Percentiles rank a stretch among this genome's conserved stretches.
These are phyloP conservation scores for Hemistola chrysoprasaria DNA, from an alignment of 2,888 invertebrate species.

Conservation along the genomic window DNA sequence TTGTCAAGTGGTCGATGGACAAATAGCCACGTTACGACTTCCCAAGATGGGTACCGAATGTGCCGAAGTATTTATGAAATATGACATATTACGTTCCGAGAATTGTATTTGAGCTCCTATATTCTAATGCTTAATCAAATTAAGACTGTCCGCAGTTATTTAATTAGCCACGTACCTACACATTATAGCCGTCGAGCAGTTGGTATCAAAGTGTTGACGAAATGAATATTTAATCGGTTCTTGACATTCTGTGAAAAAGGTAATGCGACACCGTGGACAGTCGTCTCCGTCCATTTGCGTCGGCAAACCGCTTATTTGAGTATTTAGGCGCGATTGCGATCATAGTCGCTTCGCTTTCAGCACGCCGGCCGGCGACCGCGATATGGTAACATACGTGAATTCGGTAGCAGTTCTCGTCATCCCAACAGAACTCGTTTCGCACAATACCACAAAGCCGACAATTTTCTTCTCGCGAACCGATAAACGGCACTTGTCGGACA, in stretches of 20 bases:
- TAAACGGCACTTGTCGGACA: slow-evolving; percentile 59
- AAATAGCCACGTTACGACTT: too few relatives aligned
- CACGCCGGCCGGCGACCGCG: slow-evolving; percentile 50
- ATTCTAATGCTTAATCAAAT: too few relatives aligned
- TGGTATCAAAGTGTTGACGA: slow-evolving; percentile 37
- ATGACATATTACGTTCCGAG: too few relatives aligned
- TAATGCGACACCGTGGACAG: slow-evolving; percentile 55
- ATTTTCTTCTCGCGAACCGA: slow-evolving; percentile 66
- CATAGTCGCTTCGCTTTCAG: slow-evolving; percentile 37
- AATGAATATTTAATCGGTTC: slow-evolving; percentile 57
- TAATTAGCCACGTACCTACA: neutral
- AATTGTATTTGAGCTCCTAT: too few relatives aligned
- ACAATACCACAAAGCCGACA: slow-evolving; percentile 63
- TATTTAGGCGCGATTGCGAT: slow-evolving; percentile 47
- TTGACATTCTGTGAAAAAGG: slow-evolving; percentile 59
- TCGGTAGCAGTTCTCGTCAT: slow-evolving; percentile 57
- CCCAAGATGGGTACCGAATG: too few relatives aligned
- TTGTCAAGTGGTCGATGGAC: too few relatives aligned
- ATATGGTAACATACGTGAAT: slow-evolving; percentile 46
- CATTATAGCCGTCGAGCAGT: slow-evolving; percentile 9
- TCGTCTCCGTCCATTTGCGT: slow-evolving; percentile 50
- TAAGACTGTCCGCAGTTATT: neutral
- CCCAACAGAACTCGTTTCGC: slow-evolving; percentile 62
- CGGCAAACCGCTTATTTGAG: slow-evolving; percentile 49
- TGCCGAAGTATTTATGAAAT: too few relatives aligned